phyloP scores from a whole-genome alignment of 2,113 vertebrate species.

The Malurus cyaneus region DNA sequence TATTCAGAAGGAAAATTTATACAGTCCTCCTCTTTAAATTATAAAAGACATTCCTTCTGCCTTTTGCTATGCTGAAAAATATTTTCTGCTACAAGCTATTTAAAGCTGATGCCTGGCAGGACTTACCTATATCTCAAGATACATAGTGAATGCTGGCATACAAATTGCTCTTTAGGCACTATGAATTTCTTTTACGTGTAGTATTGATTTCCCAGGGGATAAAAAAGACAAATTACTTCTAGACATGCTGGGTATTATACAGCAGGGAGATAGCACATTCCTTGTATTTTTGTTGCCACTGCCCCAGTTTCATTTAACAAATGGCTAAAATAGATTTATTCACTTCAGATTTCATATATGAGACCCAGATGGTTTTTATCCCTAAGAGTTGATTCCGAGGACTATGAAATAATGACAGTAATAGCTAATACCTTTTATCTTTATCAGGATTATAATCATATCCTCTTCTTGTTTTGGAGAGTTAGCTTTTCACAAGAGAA shows the following conservation, averaged over 20 bases:
- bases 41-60: background rate
- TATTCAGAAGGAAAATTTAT: background rate
- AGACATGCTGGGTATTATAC: background rate
- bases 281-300: background rate
- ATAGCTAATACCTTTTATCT: conserved; percentile 2
- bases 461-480: background rate
- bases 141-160: background rate
- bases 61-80: background rate
- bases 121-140: background rate
- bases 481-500: background rate
- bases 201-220: background rate
- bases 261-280: background rate
- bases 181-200: conserved; percentile 4
- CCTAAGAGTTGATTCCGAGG: background rate
- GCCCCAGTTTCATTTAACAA: background rate
- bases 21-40: background rate
- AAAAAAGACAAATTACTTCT: background rate
- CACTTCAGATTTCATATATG: background rate
- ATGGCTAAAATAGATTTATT: background rate
- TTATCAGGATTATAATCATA: background rate
- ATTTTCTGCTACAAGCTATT: background rate
- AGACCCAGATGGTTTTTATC: conserved; percentile 9
- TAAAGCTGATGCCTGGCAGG: background rate
- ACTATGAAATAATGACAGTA: conserved; percentile 19
- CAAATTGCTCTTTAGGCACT: background rate